Percentiles rank a stretch among this genome's conserved stretches.
These are phyloP conservation scores for Scophthalmus maximus DNA, from an alignment of 2,113 vertebrate species.

Conservation along the genomic window DNA sequence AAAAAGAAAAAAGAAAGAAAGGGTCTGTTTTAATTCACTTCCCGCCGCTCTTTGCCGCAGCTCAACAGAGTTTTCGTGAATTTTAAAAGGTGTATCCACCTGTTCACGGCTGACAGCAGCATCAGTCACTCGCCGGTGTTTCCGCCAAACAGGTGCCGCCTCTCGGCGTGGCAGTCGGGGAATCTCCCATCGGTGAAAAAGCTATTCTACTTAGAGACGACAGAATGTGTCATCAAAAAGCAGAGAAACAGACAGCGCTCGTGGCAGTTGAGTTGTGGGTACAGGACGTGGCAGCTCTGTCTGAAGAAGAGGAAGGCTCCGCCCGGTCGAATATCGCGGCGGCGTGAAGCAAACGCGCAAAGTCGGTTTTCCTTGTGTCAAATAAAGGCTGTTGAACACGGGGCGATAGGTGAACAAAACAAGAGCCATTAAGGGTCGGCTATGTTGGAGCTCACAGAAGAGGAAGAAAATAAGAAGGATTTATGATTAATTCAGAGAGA, in stretches of 20 bases:
- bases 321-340: slow-evolving; percentile 41
- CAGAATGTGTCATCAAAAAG: slow-evolving; percentile 46
- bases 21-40: slow-evolving; percentile 51
- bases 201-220: slow-evolving; percentile 34
- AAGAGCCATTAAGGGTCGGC: slow-evolving; percentile 18
- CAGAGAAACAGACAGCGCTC: slow-evolving; percentile 21
- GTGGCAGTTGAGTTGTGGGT: slow-evolving; percentile 48
- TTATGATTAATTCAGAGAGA: slow-evolving; percentile 19
- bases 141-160: slow-evolving; percentile 39
- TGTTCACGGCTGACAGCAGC: slow-evolving; percentile 54
- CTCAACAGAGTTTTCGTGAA: slow-evolving; percentile 61
- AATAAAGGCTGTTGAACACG: slow-evolving; percentile 34
- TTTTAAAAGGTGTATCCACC: slow-evolving; percentile 59
- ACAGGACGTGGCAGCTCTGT: slow-evolving; percentile 43
- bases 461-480: not conserved
- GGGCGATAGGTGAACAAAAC: slow-evolving; percentile 33
- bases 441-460: slow-evolving; percentile 7
- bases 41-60: slow-evolving; percentile 29
- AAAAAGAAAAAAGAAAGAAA: slow-evolving; percentile 39
- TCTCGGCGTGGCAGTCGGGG: slow-evolving; percentile 25
- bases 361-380: slow-evolving; percentile 48
- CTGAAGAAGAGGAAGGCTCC: slow-evolving; percentile 32
- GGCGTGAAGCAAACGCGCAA: slow-evolving; percentile 49
- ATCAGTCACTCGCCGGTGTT: slow-evolving; percentile 53
- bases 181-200: slow-evolving; percentile 39